These are phyloP conservation scores for Alethe diademata DNA, from an alignment of 2,113 vertebrate species.

Conservation along the genomic window DNA sequence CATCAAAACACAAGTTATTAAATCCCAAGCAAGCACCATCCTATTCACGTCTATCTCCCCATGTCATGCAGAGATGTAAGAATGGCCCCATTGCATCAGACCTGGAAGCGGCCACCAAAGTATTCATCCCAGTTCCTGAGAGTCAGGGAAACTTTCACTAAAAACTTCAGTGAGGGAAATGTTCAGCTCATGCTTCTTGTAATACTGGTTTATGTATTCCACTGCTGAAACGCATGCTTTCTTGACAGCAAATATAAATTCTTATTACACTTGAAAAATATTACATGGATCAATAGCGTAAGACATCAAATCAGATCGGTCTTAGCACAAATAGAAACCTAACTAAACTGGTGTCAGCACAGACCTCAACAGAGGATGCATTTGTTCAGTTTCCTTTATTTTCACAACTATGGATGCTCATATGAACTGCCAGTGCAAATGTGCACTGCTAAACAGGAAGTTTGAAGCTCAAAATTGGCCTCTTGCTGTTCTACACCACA, in stretches of 20 bases:
- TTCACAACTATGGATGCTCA: neutral
- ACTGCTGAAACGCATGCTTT: neutral
- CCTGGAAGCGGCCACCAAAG: neutral
- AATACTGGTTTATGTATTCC: neutral
- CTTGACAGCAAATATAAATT: neutral
- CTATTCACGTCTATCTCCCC: neutral
- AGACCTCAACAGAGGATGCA: neutral
- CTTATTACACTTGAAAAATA: neutral
- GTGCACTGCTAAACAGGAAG: neutral
- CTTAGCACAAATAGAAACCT: neutral
- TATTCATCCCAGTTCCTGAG: neutral
- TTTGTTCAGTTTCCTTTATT: neutral
- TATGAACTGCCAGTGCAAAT: neutral
- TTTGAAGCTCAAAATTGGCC: neutral
- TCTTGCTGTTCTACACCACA: neutral
- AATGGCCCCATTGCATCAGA: neutral
- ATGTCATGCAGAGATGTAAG: neutral
- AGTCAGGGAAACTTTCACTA: neutral
- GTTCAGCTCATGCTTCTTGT: neutral
- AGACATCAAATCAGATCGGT: neutral
- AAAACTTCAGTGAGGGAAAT: neutral
- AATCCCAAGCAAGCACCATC: neutral
- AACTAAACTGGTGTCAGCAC: neutral
- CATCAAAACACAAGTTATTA: neutral
- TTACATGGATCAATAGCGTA: neutral